Conservation (phyloP, 2,113 vertebrate species). For the Rhinopomastus cyanomelas region DNA sequence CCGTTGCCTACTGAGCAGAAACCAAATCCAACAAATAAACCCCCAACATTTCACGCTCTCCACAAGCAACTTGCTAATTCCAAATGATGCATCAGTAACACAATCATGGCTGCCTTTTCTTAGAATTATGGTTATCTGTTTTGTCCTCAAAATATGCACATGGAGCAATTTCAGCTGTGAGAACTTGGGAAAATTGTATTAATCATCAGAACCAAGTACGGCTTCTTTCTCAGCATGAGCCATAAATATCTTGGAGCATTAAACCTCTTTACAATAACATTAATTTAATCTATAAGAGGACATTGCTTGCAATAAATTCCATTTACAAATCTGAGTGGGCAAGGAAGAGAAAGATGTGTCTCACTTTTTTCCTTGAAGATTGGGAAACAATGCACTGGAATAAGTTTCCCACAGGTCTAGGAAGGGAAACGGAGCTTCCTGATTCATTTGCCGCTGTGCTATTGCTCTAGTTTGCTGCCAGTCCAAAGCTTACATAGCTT, state of each 20-base stretch:
- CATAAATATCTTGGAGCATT: slow-evolving; percentile 78
- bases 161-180: slow-evolving; percentile 68
- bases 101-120: slow-evolving; percentile 48
- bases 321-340: slow-evolving; percentile 75
- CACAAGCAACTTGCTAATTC: slow-evolving; percentile 44
- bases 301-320: slow-evolving; percentile 70
- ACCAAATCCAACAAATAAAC: background rate
- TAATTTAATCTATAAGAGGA: slow-evolving; percentile 79
- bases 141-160: slow-evolving; percentile 71
- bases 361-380: background rate
- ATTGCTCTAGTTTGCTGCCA: slow-evolving; percentile 50
- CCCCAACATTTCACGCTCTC: background rate
- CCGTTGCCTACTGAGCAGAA: background rate
- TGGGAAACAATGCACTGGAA: slow-evolving; percentile 16
- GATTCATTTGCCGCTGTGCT: slow-evolving; percentile 36
- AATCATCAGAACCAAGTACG: slow-evolving; percentile 75
- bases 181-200: slow-evolving; percentile 71
- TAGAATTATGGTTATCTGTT: slow-evolving; percentile 68
- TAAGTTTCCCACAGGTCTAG: background rate
- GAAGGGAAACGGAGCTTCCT: slow-evolving; percentile 49
- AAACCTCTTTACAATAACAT: slow-evolving; percentile 78
- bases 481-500: slow-evolving; percentile 48
- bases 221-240: slow-evolving; percentile 72
- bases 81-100: slow-evolving; percentile 48
- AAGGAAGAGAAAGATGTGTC: slow-evolving; percentile 51